Conservation (phyloP, 2,888 invertebrate genomes). For the Drosophila tanythrix region DNA sequence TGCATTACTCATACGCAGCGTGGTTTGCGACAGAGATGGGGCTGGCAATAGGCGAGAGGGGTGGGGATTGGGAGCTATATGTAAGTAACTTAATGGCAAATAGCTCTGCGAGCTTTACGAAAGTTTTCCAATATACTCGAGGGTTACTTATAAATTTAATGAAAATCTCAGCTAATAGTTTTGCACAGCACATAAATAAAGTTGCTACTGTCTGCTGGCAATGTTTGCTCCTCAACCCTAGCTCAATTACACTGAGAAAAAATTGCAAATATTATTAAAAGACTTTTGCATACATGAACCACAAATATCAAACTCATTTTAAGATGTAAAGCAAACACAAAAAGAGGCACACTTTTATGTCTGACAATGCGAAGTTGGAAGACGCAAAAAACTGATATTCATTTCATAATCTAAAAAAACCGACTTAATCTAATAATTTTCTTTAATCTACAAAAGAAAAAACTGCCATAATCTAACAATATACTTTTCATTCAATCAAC, state of each 20-base stretch:
- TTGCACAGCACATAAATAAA: slow-evolving; percentile 71
- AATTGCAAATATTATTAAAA: neutral
- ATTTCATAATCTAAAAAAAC: neutral
- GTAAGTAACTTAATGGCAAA: slow-evolving; percentile 61
- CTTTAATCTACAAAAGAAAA: neutral
- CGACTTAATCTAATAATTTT: neutral
- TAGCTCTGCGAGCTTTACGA: slow-evolving; percentile 46
- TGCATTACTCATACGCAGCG: slow-evolving; percentile 79
- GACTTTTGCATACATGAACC: neutral
- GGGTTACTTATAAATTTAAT: slow-evolving; percentile 72
- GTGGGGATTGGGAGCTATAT: slow-evolving; percentile 25
- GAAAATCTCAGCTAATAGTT: slow-evolving; percentile 78
- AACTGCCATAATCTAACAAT: neutral
- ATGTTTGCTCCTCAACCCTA: slow-evolving; percentile 2
- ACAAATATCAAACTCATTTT: neutral
- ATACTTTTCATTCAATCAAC: neutral
- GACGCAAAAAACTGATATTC: neutral
- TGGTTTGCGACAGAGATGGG: slow-evolving; percentile 16
- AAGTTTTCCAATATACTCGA: slow-evolving; percentile 69
- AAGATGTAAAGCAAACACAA: neutral
- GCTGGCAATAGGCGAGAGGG: neutral
- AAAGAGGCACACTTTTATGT: neutral
- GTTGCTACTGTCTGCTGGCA: slow-evolving; percentile 20
- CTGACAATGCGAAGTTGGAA: neutral
- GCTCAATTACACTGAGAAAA: neutral